phyloP scores from a whole-genome alignment of 2,797 vertebrate species.

The Carcharodon carcharias region DNA sequence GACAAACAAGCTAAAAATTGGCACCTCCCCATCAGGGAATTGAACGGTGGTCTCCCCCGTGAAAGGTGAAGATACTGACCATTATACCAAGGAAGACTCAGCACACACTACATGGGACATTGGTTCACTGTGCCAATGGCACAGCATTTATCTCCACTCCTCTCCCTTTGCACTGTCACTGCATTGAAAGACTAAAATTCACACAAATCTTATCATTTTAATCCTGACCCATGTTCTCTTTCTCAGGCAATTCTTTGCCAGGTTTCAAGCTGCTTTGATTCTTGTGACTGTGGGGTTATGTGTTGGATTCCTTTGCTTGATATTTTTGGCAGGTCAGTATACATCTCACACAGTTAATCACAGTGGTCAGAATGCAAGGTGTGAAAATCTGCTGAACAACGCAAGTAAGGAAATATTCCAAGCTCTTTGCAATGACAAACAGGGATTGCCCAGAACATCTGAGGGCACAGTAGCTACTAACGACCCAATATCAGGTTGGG shows the following conservation, averaged over 20 bases:
- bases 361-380: background rate
- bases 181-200: background rate
- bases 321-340: background rate
- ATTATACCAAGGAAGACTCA: too few species aligned
- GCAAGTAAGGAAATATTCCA: background rate
- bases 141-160: background rate
- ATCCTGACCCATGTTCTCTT: background rate
- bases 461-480: background rate
- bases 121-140: background rate
- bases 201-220: background rate
- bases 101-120: background rate
- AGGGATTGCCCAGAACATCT: background rate
- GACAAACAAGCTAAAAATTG: too few species aligned
- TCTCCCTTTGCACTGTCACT: background rate
- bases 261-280: background rate
- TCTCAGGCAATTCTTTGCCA: background rate
- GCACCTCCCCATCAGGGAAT: too few species aligned
- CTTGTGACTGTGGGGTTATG: background rate
- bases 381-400: background rate
- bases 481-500: background rate
- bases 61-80: too few species aligned
- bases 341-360: background rate
- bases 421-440: background rate
- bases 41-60: too few species aligned
- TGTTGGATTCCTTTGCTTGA: background rate